phyloP scores from a whole-genome alignment of 2,113 vertebrate species.

The Aramus guarauna region DNA sequence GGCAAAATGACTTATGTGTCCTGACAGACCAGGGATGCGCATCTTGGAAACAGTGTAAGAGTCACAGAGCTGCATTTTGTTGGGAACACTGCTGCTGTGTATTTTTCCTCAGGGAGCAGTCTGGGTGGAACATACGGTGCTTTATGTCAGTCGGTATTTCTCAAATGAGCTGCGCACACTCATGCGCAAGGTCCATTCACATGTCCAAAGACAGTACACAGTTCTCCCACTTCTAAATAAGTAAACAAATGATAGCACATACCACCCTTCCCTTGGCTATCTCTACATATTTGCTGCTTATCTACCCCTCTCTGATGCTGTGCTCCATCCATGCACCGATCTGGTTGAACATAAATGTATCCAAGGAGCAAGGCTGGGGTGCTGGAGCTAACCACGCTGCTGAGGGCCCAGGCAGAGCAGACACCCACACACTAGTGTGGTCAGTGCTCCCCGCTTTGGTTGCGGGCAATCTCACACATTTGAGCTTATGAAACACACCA shows the following conservation, averaged over 20 bases:
- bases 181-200: not conserved
- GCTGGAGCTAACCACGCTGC: not conserved
- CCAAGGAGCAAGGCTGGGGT: rapidly evolving
- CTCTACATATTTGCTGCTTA: not conserved
- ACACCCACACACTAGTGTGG: not conserved
- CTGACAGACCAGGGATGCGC: not conserved
- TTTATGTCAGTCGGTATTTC: not conserved
- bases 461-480: not conserved
- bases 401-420: not conserved
- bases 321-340: not conserved
- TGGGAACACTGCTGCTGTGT: not conserved
- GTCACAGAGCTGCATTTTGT: not conserved
- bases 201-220: not conserved
- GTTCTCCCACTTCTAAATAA: not conserved
- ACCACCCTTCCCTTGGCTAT: not conserved
- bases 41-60: not conserved
- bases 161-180: not conserved
- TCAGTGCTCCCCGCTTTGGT: not conserved
- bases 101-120: not conserved
- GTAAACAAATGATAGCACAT: not conserved
- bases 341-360: not conserved
- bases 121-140: not conserved
- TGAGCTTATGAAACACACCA: not conserved
- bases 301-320: not conserved
- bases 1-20: not conserved